Evolutionary conservation across 2,888 invertebrate genomes (phyloP).

Genomic region (Cryptus armator): DNA sequence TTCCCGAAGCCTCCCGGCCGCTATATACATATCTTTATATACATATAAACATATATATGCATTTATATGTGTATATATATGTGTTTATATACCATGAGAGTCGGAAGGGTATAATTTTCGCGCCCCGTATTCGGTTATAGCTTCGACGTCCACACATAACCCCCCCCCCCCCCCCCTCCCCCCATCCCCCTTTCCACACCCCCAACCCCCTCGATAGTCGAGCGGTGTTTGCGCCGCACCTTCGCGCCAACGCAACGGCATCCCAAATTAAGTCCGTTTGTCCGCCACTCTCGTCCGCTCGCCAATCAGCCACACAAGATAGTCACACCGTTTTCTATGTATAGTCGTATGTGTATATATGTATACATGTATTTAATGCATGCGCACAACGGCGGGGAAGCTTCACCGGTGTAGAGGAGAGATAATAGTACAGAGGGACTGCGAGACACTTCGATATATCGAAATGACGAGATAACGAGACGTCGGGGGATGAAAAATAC

Average conservation of each 20-base stretch:
- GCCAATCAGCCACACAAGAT: conserved; percentile 74
- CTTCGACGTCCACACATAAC: conserved; percentile 12
- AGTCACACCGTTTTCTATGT: conserved; percentile 24
- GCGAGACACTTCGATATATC: conserved; percentile 68
- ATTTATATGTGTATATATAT: not conserved
- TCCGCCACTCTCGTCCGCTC: conserved; percentile 75
- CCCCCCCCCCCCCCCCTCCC: conserved; percentile 22
- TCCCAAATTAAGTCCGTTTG: conserved; percentile 82
- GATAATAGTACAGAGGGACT: conserved; percentile 49
- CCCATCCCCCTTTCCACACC: conserved; percentile 12
- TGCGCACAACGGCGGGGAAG: not conserved
- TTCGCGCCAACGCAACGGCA: conserved; percentile 59
- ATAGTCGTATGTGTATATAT: conserved; percentile 7
- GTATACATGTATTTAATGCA: not conserved
- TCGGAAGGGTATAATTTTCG: conserved; percentile 79
- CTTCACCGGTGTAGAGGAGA: not conserved
- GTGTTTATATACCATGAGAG: conserved; percentile 7
- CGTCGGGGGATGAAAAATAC: conserved; percentile 66
- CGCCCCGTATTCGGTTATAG: conserved; percentile 68
- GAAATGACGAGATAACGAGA: conserved; percentile 74
- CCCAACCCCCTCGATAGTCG: conserved; percentile 5
- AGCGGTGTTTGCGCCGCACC: conserved; percentile 18
- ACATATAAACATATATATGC: not conserved
- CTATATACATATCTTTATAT: conserved; percentile 14
- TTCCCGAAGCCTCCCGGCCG: conserved; percentile 1